A percentile compares a stretch with the other conserved stretches of the same genome.
phyloP scores from a whole-genome alignment of 2,888 invertebrate genomes.

The Cyrtodaria siliqua region DNA sequence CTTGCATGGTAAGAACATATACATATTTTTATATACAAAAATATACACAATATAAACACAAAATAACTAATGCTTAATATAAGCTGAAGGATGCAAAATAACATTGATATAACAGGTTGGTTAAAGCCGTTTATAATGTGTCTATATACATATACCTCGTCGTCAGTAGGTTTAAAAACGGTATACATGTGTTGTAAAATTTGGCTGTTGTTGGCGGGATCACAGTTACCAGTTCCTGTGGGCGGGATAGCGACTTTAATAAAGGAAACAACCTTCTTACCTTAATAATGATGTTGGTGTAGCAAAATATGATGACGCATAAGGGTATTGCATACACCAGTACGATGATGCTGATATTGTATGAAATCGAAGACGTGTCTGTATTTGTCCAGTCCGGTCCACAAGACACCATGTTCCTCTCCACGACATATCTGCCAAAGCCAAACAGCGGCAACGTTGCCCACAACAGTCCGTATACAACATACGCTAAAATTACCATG shows the following conservation, averaged over 20 bases:
- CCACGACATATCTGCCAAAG: slow-evolving; percentile 33
- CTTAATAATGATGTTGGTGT: slow-evolving; percentile 64
- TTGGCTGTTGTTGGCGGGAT: too few relatives aligned
- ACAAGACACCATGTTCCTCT: slow-evolving; percentile 27
- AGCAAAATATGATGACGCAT: slow-evolving; percentile 61
- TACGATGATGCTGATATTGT: slow-evolving; percentile 23
- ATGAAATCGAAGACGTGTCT: slow-evolving; percentile 19
- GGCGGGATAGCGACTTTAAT: background rate
- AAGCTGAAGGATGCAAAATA: too few relatives aligned
- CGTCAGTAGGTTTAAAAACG: too few relatives aligned
- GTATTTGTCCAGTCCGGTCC: slow-evolving; percentile 43
- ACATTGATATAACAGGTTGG: too few relatives aligned
- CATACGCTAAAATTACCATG: slow-evolving; percentile 35
- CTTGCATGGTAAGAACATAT: too few relatives aligned
- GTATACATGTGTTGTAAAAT: too few relatives aligned
- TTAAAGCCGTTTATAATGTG: too few relatives aligned
- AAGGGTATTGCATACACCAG: slow-evolving; percentile 65
- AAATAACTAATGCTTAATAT: too few relatives aligned
- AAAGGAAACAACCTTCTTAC: slow-evolving; percentile 42
- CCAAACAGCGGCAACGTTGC: slow-evolving; percentile 48
- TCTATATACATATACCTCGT: too few relatives aligned
- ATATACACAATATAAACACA: too few relatives aligned
- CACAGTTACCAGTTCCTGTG: too few relatives aligned
- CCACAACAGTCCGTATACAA: slow-evolving; percentile 45
- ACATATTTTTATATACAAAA: too few relatives aligned